Base-by-base conservation (phyloP, 2,113 vertebrate species). In the Ictalurus punctatus region DNA sequence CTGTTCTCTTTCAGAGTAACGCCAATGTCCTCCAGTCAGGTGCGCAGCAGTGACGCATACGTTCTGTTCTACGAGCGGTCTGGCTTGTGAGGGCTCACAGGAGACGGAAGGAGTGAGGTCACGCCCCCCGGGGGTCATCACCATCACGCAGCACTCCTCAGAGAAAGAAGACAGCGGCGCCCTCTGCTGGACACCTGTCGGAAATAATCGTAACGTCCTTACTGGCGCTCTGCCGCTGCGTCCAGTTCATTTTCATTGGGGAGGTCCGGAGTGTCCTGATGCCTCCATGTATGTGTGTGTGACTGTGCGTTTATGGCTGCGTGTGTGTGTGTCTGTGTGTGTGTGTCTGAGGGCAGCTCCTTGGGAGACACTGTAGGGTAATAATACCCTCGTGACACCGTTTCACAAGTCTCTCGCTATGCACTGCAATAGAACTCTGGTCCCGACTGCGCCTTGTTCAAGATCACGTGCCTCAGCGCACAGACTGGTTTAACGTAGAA, bases 21-120 rank as follows among this genome's bases (percentile, higher is more conserved):
- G 58, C 97, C 97, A 63, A 97, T 99, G 97, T 98, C 97, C 89
- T 96, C 97, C 94, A 97, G 97, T 95, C 98, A 99, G 94, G 95
- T 99, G 90, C 97, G 97, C 93, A 97, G 97, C 96, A 99, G 97
- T 25, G 98, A 99, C 65, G 98, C 97, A 92, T 99, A 99, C 79
- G 95, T 99, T 92, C 96, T 99, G 94, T 99, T 99, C 95, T 99
- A 99, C 0, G 98, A 99, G 95, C 94, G 98, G 98, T 95, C 94
- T 97, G 94, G 96, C 96, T 90, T 97, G 96, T 99, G 92, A 96
- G 87, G 65, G 59, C 87, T n/a, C 6, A 65, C 69, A 65, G 85
- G 91, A 88, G 86, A 87, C 73, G n/a, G 61, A 30, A 89, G 76
- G 85, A 73, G 69, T 30, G 58, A 58, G 65, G 82, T 90, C 84